phyloP scores from a whole-genome alignment of 2,113 vertebrate genomes.

The Hirundichthys speculiger region DNA sequence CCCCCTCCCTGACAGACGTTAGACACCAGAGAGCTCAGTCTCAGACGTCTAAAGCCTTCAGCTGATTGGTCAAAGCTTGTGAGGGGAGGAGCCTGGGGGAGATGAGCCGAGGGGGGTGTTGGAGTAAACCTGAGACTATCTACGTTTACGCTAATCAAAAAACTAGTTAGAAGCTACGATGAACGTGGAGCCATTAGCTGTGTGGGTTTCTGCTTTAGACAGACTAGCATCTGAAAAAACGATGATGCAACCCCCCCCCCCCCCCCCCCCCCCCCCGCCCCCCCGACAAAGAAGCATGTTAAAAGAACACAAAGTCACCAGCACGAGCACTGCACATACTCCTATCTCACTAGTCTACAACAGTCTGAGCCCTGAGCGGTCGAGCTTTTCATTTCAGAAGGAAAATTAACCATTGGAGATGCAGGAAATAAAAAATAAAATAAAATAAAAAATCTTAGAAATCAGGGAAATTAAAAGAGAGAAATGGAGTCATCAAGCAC shows the following conservation, averaged over 20 bases:
- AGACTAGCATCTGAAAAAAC: conserved; percentile 57
- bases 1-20: conserved; percentile 39
- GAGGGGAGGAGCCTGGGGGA: conserved; percentile 46
- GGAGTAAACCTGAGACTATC: conserved; percentile 39
- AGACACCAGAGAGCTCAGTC: conserved; percentile 55
- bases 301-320: conserved; percentile 62
- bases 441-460: conserved; percentile 41
- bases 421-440: conserved; percentile 57
- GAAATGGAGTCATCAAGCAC: conserved; percentile 72
- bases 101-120: conserved; percentile 42
- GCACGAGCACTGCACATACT: conserved; percentile 63
- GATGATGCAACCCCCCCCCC: too few relatives aligned
- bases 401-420: conserved; percentile 53
- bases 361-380: conserved; percentile 55
- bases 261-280: conserved; percentile 41
- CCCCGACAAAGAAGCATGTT: conserved; percentile 50
- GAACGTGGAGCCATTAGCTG: conserved; percentile 42
- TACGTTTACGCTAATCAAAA: conserved; percentile 35
- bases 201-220: conserved; percentile 39
- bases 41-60: conserved; percentile 54
- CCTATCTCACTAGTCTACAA: conserved; percentile 48
- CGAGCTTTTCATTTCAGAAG: conserved; percentile 37
- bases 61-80: conserved; percentile 44
- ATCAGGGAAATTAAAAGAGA: conserved; percentile 55
- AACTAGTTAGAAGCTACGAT: conserved; percentile 26